phyloP scores from a whole-genome alignment of 2,888 invertebrate species.

The Cephus runcator region DNA sequence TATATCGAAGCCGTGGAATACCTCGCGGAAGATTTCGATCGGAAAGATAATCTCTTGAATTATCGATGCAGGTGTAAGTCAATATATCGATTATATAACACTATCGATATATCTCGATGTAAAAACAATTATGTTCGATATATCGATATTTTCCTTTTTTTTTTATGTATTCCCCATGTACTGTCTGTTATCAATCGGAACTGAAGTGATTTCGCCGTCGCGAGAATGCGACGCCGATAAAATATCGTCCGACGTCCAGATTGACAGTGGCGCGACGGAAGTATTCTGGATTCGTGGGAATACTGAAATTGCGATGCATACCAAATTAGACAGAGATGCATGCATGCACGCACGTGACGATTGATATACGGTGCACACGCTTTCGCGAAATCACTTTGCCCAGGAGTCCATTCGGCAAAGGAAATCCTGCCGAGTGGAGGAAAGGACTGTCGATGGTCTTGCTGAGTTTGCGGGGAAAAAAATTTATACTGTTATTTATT shows the following conservation, averaged over 20 bases:
- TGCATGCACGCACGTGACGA: neutral
- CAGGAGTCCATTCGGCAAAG: neutral
- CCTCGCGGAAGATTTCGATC: neutral
- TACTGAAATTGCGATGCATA: slow-evolving; percentile 3
- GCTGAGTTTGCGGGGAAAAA: neutral
- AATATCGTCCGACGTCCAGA: neutral
- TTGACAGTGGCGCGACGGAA: neutral
- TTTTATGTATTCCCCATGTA: neutral
- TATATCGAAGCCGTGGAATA: neutral
- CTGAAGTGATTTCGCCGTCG: neutral
- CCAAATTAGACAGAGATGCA: neutral
- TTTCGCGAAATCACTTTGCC: neutral
- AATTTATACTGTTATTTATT: neutral
- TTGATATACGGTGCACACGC: neutral
- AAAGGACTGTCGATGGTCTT: neutral
- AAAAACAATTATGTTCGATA: too few species aligned
- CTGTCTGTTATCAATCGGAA: neutral
- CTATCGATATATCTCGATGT: neutral
- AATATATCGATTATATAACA: neutral
- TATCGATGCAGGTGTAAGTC: neutral
- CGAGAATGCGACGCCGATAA: neutral
- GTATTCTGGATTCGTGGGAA: slow-evolving; percentile 1
- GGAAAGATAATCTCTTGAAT: neutral
- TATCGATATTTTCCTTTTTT: too few species aligned
- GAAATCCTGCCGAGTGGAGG: neutral